phyloP scores from a whole-genome alignment of 2,113 vertebrate species.

The Phalacrocorax carbo region DNA sequence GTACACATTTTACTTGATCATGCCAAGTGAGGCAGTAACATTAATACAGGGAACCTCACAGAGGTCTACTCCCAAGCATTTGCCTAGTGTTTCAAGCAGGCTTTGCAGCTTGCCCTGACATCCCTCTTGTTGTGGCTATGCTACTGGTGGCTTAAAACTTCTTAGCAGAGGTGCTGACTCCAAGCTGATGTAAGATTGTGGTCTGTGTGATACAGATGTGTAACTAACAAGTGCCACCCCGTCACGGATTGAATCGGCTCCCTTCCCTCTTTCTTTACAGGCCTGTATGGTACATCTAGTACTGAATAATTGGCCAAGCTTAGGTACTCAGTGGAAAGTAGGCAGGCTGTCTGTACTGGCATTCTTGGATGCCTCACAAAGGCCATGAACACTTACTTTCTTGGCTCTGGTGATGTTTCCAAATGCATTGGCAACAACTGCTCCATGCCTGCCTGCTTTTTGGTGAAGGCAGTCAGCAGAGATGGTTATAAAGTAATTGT shows the following conservation, averaged over 20 bases:
- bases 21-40: not conserved
- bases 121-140: not conserved
- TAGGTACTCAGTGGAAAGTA: slow-evolving; percentile 55
- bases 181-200: not conserved
- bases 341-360: slow-evolving; percentile 53
- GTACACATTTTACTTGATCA: not conserved
- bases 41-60: not conserved
- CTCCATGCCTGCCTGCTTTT: slow-evolving; percentile 3
- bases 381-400: slow-evolving; percentile 48
- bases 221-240: not conserved
- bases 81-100: not conserved
- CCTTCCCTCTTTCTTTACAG: not conserved
- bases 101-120: not conserved
- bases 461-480: not conserved
- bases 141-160: not conserved
- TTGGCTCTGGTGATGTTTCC: slow-evolving; percentile 48
- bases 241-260: not conserved
- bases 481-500: not conserved
- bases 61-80: not conserved
- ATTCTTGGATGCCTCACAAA: slow-evolving; percentile 66
- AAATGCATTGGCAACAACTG: slow-evolving; percentile 26
- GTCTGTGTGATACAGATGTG: not conserved
- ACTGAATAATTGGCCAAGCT: slow-evolving; percentile 47
- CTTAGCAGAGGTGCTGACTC: no score
- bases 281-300: slow-evolving; percentile 49